Evolutionary conservation across 1,140 invertebrate genomes (phyloP), one percentile per base, ranked within the genome.

Genomic region (Rhynchophorus ferrugineus): DNA sequence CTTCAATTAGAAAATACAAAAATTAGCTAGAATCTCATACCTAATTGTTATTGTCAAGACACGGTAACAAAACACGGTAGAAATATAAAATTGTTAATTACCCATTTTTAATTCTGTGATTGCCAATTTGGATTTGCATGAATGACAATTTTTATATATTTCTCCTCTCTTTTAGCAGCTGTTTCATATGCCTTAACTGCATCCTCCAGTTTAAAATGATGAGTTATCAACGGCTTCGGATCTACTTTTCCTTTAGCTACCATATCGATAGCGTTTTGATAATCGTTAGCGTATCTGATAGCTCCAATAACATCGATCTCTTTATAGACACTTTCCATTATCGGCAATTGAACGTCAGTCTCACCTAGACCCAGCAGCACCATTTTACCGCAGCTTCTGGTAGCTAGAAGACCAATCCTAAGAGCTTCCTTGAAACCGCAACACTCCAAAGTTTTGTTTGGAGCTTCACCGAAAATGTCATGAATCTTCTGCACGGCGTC

Each of bases 141-240:
- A 57, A 95, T 95, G 78, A 95, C 89, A 57, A 96, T 85, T 73
- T 96, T 96, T 59, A 96, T 85, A 13, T 86, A 79, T 46, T 79
- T 80, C 21, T 74, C 82, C 51, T 65, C 55, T 22, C 82, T 81
- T 42, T 76, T 76, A 57, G 78, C 80, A 0, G 89, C 80, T 3
- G 82, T 82, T 62, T 95, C 85, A 69, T 95, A 96, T 1, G 94
- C 93, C 67, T 92, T 72, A 0, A 83, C 57, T 0, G 87, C 83
- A 44, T 96, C 80, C 62, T 92, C 89, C 1, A 97, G 71, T 42
- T 76, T 78, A 69, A 83, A 98, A 64, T 89, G 83, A 71, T 96
- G 93, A 0, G 92, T 95, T 9, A 96, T 84, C 17, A 98, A 70
- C 3, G 84, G 82, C 62, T 90, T 91, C 0, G 95, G 81, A 68